A percentile compares a stretch with the other conserved stretches of the same genome.
phyloP scores from a whole-genome alignment of 2,888 invertebrate genomes.

The Phasia obesa region DNA sequence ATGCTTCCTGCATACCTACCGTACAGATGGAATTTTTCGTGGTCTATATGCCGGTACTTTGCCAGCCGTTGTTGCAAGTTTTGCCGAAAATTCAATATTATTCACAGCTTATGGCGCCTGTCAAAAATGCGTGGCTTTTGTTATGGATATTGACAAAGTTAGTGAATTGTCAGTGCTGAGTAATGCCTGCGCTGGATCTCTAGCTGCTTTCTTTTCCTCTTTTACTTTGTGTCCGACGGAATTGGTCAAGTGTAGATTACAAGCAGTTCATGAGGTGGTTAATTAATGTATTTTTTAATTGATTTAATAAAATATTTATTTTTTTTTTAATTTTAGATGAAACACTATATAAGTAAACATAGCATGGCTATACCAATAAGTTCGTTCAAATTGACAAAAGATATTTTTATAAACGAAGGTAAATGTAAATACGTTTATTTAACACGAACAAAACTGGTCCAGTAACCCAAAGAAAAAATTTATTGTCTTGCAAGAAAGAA shows the following conservation, averaged over 20 bases:
- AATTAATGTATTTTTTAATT: background rate
- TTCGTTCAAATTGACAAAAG: slow-evolving; percentile 19
- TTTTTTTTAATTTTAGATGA: slow-evolving; percentile 28
- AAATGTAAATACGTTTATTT: background rate
- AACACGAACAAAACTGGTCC: background rate
- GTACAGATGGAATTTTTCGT: slow-evolving; percentile 90
- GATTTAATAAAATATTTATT: background rate
- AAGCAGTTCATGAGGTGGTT: slow-evolving; percentile 92
- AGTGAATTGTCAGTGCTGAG: slow-evolving; percentile 88
- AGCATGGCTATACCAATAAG: slow-evolving; percentile 18
- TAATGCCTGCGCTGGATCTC: slow-evolving; percentile 95
- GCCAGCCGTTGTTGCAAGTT: slow-evolving; percentile 97
- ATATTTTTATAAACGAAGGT: slow-evolving; percentile 46
- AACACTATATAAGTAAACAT: slow-evolving; percentile 29
- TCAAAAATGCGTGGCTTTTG: slow-evolving; percentile 90
- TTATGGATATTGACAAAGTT: slow-evolving; percentile 83
- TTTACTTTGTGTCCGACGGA: slow-evolving; percentile 98
- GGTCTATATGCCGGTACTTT: slow-evolving; percentile 97
- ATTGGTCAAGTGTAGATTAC: slow-evolving; percentile 97
- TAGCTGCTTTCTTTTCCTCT: slow-evolving; percentile 98
- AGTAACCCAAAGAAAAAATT: background rate
- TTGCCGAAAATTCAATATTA: slow-evolving; percentile 98
- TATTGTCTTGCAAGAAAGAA: no score
- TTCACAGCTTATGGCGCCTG: slow-evolving; percentile 98
- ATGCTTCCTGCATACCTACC: slow-evolving; percentile 92